These are phyloP conservation scores for Gryllus bimaculatus DNA, from an alignment of 1,140 invertebrate species.

Conservation along the genomic window DNA sequence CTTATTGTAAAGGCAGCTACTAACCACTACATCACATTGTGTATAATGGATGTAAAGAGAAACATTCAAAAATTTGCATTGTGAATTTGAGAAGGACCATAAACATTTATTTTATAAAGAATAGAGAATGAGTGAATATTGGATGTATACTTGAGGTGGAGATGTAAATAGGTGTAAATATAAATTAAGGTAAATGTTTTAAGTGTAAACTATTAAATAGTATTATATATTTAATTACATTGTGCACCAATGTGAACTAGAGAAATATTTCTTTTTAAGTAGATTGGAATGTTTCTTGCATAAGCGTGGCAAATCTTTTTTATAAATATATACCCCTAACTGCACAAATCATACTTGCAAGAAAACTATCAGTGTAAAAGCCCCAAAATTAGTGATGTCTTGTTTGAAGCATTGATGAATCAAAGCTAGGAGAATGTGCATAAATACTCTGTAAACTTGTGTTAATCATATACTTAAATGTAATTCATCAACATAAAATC, in stretches of 20 bases:
- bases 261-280: not conserved
- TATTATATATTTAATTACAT: constrained; percentile 9
- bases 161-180: constrained; percentile 16
- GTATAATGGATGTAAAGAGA: not conserved
- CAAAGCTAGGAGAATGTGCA: not conserved
- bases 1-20: not conserved
- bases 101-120: not conserved
- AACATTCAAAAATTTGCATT: not conserved
- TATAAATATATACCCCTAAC: not conserved
- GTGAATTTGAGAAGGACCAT: not conserved
- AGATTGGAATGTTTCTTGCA: not conserved
- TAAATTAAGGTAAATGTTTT: constrained; percentile 9
- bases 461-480: not conserved
- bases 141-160: not conserved
- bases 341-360: not conserved
- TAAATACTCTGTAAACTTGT: not conserved
- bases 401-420: too few relatives aligned
- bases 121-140: not conserved
- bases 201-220: constrained; percentile 10
- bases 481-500: not conserved
- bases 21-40: not conserved
- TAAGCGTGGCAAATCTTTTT: not conserved
- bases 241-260: not conserved
- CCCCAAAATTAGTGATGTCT: too few relatives aligned
- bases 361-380: too few relatives aligned